Base-by-base conservation (phyloP, 2,113 vertebrate genomes). In the Pseudopodoces humilis region DNA sequence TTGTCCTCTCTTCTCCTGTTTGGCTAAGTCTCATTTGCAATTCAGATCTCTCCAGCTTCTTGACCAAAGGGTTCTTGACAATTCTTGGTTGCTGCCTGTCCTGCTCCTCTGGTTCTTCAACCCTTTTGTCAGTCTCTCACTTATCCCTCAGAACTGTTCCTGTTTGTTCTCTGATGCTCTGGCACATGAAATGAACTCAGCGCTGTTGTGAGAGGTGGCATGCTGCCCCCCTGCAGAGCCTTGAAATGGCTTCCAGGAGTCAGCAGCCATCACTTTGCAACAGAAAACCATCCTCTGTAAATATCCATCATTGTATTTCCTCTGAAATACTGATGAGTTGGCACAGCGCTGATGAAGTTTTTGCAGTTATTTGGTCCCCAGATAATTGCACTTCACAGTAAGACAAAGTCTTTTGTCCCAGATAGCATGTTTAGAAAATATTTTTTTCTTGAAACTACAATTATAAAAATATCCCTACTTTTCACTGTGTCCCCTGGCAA, bases 141-240 rank as follows among this genome's bases (percentile, higher is more conserved):
- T 31, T 9, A 3, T 6, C 22, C 55, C 47, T 72, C 47, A 19
- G 11, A 68, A 3, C 21, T 9, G 23, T 9, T 78, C 11, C 80
- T 65, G 46, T 37, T 62, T 1, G 3, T 41, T 56, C 31, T 24
- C 17, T 39, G 60, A 4, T 68, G 44, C 37, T 30, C 14, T 46
- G 52, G 74, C 50, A 17, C 7, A 2, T 1, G 33, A 27, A 13
- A 22, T 64, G 18, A 22, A 0, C 53, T 10, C 13, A 1, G 5
- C 0, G 1, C 24, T 7, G 1, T 13, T 44, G 8, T 5, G 35
- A 30, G 71, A 39, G 27, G 30, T 7, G 35, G 19, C 9, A 2
- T 10, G 1, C 23, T 30, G 58, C 23, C 3, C 15, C 17, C 9
- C 52, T 50, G 56, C 30, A 53, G 78, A 43, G 14, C 47, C 13